These are phyloP conservation scores for Myodes glareolus DNA, from an alignment of 2,113 vertebrate species.

Conservation along the genomic window DNA sequence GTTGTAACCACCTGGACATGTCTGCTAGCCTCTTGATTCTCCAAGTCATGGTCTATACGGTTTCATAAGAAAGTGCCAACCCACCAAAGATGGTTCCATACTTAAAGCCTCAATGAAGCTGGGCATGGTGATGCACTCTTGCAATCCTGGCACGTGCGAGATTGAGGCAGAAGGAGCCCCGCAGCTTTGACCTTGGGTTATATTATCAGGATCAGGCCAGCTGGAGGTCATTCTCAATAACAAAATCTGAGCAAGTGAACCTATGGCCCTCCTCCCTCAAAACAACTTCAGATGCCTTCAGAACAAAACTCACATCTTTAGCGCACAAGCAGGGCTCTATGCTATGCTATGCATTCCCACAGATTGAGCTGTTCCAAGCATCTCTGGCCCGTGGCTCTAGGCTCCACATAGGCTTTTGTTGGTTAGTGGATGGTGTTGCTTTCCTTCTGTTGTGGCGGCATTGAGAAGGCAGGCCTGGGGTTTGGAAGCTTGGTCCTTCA, in stretches of 20 bases:
- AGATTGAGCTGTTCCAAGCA: background rate
- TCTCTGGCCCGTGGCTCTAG: background rate
- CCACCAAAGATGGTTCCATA: background rate
- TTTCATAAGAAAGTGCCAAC: background rate
- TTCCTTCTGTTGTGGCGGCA: background rate
- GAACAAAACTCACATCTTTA: background rate
- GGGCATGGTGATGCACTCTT: background rate
- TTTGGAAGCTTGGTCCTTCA: background rate
- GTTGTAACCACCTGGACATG: background rate
- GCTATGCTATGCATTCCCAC: accelerated
- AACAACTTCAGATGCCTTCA: background rate
- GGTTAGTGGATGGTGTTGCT: background rate
- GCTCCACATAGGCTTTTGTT: background rate
- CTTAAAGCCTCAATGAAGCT: background rate
- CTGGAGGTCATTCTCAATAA: background rate
- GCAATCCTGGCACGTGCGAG: background rate
- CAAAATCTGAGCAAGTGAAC: background rate
- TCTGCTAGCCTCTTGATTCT: background rate
- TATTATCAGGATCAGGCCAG: background rate
- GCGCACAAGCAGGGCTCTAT: background rate
- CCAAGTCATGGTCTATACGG: background rate
- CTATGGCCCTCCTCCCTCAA: background rate
- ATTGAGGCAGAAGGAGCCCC: background rate
- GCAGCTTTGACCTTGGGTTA: background rate
- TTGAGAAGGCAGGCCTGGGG: background rate